These are phyloP conservation scores for Crossaster papposus DNA, from an alignment of 53 echinoderm and acorn worm species.

Conservation along the genomic window DNA sequence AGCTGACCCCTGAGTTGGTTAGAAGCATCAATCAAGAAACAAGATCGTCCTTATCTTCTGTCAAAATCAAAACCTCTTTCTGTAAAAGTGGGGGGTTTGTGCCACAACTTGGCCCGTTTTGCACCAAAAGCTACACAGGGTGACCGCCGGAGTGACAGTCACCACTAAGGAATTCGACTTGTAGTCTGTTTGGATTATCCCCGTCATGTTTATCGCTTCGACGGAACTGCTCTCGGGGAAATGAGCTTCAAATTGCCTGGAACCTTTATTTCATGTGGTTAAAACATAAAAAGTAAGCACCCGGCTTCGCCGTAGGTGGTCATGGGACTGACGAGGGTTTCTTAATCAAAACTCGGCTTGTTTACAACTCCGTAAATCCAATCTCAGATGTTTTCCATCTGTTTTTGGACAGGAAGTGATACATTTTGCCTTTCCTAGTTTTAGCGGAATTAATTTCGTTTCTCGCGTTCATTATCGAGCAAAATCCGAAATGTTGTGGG, in stretches of 20 bases:
- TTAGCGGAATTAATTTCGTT: constrained; percentile 10
- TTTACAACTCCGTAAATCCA: neutral
- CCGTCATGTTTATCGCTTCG: neutral
- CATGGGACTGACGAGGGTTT: neutral
- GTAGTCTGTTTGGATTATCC: constrained; percentile 7
- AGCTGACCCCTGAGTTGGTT: no score
- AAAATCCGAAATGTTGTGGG: neutral
- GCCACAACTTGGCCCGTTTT: neutral
- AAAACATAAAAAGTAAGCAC: neutral
- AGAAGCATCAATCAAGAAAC: no score
- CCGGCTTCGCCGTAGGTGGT: neutral
- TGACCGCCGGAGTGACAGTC: neutral
- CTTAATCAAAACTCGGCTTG: neutral
- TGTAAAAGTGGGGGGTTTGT: neutral
- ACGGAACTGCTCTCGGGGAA: neutral
- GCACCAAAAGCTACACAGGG: neutral
- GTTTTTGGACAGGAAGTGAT: neutral
- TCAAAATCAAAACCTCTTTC: neutral
- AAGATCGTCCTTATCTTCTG: neutral
- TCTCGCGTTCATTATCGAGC: neutral
- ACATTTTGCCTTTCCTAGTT: neutral
- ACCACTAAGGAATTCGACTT: neutral
- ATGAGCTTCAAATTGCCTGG: neutral
- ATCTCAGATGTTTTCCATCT: constrained; percentile 3
- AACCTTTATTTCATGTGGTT: neutral